Evolutionary conservation across 2,797 vertebrate species (phyloP), one percentile per base, ranked within the genome.

Genomic region (Hozukius guyotensis): DNA sequence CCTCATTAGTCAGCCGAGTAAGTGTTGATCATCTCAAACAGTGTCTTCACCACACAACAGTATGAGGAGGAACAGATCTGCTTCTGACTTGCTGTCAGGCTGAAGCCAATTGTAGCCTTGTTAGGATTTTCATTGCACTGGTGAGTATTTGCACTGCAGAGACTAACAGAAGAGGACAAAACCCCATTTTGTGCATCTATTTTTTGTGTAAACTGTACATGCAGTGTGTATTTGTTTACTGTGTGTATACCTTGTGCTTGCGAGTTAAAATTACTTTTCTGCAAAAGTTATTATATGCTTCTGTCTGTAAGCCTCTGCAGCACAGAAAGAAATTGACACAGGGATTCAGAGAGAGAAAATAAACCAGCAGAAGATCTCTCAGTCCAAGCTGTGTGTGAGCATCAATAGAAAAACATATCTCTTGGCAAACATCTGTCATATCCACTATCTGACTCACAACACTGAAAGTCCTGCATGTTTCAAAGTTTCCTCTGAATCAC

Each of bases 1-100:
- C 86, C 93, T 97, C 96, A 96, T 97, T 97, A 97, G 94, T 94
- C 94, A 81, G 91, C 91, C 93, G 93, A 96, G 90, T 88, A 91
- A 94, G 94, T 93, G 94, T 88, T 88, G 95, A 88, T 93, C 92
- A 77, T 93, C 93, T 88, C 73, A 80, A 81, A 92, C 86, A 76
- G 72, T 67, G 77, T 83, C 81, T 68, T 84, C 64, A 22, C 63
- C 57, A 67, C 56, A 76, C 57, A 76, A 60, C 56, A 70, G 82
- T 52, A 66, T 70, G 64, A 61, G 25, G 49, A 81, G 68, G 78
- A 79, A 34, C 42, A 75, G 56, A 81, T 84, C 81, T 56, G 60
- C 20, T 13, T 71, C 66, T 70, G 78, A 74, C 59, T 78, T 49
- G 72, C 46, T 57, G 18, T 65, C 56, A 70, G 59, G 25, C 46